Conservation (phyloP, 2,888 invertebrate species). For the Euplagia quadripunctaria region DNA sequence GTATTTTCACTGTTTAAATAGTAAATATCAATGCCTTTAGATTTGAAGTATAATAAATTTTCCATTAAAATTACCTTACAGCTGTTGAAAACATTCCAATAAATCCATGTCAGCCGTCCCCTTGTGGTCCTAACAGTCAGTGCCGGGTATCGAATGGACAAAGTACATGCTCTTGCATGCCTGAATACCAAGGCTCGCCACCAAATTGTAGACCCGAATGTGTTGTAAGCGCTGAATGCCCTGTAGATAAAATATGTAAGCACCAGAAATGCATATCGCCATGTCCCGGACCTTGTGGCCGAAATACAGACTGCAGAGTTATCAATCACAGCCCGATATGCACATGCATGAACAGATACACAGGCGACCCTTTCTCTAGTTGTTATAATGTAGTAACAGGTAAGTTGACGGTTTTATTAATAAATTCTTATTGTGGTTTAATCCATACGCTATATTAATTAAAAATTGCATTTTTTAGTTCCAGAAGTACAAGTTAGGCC, state of each 20-base stretch:
- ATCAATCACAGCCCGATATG: slow-evolving; percentile 92
- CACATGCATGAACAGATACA: slow-evolving; percentile 88
- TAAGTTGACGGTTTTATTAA: slow-evolving; percentile 40
- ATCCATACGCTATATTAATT: not conserved
- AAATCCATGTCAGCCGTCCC: slow-evolving; percentile 87
- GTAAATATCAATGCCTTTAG: not conserved
- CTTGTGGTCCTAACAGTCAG: slow-evolving; percentile 89
- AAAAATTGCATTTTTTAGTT: slow-evolving; percentile 56
- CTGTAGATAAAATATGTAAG: slow-evolving; percentile 88
- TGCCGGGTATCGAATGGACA: slow-evolving; percentile 87
- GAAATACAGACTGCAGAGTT: slow-evolving; percentile 90
- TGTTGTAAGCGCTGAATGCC: slow-evolving; percentile 90
- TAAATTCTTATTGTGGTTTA: not conserved
- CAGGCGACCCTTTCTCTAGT: slow-evolving; percentile 90
- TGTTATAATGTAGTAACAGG: slow-evolving; percentile 85
- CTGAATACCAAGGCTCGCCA: slow-evolving; percentile 89
- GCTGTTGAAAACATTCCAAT: slow-evolving; percentile 70
- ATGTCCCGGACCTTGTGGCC: slow-evolving; percentile 91
- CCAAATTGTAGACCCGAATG: slow-evolving; percentile 92
- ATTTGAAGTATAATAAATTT: slow-evolving; percentile 1
- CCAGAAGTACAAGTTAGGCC: slow-evolving; percentile 62
- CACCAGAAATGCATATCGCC: slow-evolving; percentile 91
- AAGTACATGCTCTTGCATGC: slow-evolving; percentile 91
- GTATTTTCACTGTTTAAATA: slow-evolving; percentile 34
- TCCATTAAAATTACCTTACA: slow-evolving; percentile 51